phyloP scores from a whole-genome alignment of 2,888 invertebrate species.

The Trisateles emortualis region DNA sequence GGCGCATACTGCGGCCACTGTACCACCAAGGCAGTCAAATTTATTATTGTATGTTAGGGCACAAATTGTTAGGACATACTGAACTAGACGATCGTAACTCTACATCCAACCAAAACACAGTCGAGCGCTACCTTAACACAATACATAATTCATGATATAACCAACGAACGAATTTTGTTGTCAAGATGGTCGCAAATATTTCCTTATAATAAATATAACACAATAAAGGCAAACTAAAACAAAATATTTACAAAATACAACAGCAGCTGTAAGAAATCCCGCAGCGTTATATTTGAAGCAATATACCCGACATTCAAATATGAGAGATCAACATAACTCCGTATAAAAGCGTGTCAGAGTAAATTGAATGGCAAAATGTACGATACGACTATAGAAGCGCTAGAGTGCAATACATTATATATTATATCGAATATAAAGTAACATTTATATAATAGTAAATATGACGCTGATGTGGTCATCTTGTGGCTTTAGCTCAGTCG shows the following conservation, averaged over 20 bases:
- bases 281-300: slow-evolving; percentile 29
- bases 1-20: too few species aligned
- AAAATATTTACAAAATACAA: slow-evolving; percentile 14
- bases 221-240: slow-evolving; percentile 1
- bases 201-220: not conserved
- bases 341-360: slow-evolving; percentile 30
- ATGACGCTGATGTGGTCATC: not conserved
- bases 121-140: too few species aligned
- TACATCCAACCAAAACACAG: too few species aligned
- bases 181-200: not conserved
- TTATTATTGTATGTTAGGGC: too few species aligned
- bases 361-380: slow-evolving; percentile 42
- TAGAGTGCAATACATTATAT: slow-evolving; percentile 15
- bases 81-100: too few species aligned
- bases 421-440: not conserved
- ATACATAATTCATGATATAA: too few species aligned
- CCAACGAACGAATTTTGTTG: too few species aligned
- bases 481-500: not conserved
- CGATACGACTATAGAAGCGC: slow-evolving; percentile 22
- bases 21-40: too few species aligned
- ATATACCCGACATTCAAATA: slow-evolving; percentile 39
- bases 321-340: slow-evolving; percentile 43
- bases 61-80: too few species aligned
- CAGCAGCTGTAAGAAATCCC: slow-evolving; percentile 24
- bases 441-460: not conserved